Conservation (phyloP, 2,888 invertebrate species). For the Plagodis dolabraria region DNA sequence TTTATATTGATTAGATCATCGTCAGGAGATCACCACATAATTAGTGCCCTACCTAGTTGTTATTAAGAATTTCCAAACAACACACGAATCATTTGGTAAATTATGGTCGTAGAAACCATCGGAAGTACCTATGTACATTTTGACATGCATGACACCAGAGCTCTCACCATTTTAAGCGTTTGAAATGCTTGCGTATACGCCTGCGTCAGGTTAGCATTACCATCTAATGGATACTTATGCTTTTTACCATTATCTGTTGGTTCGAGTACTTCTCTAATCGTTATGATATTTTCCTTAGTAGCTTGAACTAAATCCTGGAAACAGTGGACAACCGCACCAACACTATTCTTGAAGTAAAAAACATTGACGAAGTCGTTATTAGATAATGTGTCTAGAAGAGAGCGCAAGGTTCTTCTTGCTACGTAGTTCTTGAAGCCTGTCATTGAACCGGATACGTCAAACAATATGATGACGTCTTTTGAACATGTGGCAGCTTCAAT, state of each 20-base stretch:
- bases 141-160: too few species aligned
- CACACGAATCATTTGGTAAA: too few species aligned
- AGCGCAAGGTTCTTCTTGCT: conserved; percentile 93
- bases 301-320: conserved; percentile 95
- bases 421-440: conserved; percentile 91
- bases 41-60: too few species aligned
- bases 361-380: conserved; percentile 99
- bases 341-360: conserved; percentile 90
- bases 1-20: too few species aligned
- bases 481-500: conserved; percentile 99
- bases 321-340: conserved; percentile 92
- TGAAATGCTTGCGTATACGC: conserved; percentile 94
- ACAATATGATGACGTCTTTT: conserved; percentile 97
- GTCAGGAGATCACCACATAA: too few species aligned
- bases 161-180: conserved; percentile 88
- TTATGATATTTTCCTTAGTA: conserved; percentile 92
- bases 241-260: conserved; percentile 62
- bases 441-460: conserved; percentile 99
- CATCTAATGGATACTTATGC: conserved; percentile 87
- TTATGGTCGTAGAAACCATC: too few species aligned
- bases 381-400: conserved; percentile 96
- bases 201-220: conserved; percentile 92
- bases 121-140: too few species aligned
- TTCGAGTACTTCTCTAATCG: conserved; percentile 89
- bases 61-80: too few species aligned